Evolutionary conservation across 1,140 invertebrate species (phyloP), one percentile per base, ranked within the genome.

Genomic region (Zaprionus gabonicus): DNA sequence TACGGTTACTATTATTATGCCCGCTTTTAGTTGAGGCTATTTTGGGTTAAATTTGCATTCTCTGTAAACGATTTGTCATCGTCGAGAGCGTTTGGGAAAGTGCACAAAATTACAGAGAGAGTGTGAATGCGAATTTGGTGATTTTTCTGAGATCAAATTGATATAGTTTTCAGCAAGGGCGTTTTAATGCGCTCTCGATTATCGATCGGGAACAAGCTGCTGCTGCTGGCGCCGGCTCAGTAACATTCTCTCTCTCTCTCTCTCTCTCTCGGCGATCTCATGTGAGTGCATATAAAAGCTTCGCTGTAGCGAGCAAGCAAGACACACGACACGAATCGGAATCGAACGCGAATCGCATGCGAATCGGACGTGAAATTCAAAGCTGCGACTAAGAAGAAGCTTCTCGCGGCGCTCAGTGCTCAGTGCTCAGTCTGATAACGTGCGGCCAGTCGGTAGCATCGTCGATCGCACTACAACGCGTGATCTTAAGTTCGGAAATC

Each of bases 341-440:
- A 78, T 59, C 38, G 56, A 59, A 78, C 17, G 38, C 38, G 38
- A 55, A 51, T 57, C 59, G 36, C 15, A 41, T n/a, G 41, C 20
- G 10, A 36, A 72, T 34, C 9, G 31, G 31, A 34, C 7, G 31
- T 34, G 31, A 34, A 34, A 34, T 7, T 28, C 5, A 55, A 44
- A 60, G 63, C 31, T 63, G 23, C 55, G 44, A 69, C 13, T 38
- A 46, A 49, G 31, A 83, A 81, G 73, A 83, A 72, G 78, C 81
- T 76, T 56, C 53, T 31, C 59, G 6, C 65, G 62, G 71, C 62
- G 53, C 63, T 78, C 71, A 53, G 9, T 23, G n/a, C 78, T 46
- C n/a, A 87, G 83, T 87, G n/a, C 78, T 46, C n/a, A 87, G 83
- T 87, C 57, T 85, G 76, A 82, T 80, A 90, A 91, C 76, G 76